These are phyloP conservation scores for Sturnus vulgaris DNA, from an alignment of 2,113 vertebrate species.

Conservation along the genomic window DNA sequence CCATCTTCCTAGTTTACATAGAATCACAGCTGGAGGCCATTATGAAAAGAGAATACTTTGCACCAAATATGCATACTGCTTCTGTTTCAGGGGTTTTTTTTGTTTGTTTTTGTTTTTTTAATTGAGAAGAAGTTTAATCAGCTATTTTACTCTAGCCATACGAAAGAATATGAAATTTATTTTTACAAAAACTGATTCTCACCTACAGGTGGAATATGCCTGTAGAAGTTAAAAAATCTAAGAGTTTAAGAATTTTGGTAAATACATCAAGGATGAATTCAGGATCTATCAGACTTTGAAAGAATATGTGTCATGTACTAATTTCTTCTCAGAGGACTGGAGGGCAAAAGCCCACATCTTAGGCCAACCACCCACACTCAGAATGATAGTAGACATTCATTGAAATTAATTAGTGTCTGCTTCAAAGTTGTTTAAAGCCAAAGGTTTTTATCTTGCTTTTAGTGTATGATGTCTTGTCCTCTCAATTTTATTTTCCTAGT, in stretches of 20 bases:
- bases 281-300: not conserved
- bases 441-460: not conserved
- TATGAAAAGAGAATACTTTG: conserved; percentile 52
- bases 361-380: not conserved
- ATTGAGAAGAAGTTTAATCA: conserved; percentile 55
- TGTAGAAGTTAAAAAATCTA: not conserved
- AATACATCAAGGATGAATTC: not conserved
- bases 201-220: not conserved
- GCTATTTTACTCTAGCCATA: not conserved
- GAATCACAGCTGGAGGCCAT: conserved; percentile 55
- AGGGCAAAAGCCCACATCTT: not conserved
- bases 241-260: conserved; percentile 13
- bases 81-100: not conserved
- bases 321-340: not conserved
- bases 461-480: not conserved
- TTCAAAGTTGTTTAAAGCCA: not conserved
- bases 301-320: not conserved
- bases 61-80: conserved; percentile 52
- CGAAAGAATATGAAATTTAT: not conserved
- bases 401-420: not conserved
- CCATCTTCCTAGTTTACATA: conserved; percentile 29
- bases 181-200: conserved; percentile 38
- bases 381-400: not conserved
- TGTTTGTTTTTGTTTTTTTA: not conserved
- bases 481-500: not conserved